A percentile compares a stretch with the other conserved stretches of the same genome.
phyloP scores from a whole-genome alignment of 1,140 invertebrate genomes.

The Orchestia grillus region DNA sequence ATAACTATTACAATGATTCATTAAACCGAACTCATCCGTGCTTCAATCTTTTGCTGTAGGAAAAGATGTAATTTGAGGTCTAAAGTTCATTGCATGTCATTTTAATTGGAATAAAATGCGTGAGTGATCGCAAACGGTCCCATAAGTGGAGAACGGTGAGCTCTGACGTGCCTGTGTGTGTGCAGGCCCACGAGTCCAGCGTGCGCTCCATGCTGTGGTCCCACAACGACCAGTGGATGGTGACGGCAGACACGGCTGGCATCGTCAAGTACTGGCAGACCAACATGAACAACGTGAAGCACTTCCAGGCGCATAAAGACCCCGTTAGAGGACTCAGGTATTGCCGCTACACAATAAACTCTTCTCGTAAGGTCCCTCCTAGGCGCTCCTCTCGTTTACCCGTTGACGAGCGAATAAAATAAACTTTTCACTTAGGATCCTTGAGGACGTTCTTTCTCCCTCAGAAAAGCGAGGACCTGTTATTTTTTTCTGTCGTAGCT shows the following conservation, averaged over 20 bases:
- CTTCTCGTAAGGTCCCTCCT: neutral
- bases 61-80: too few relatives aligned
- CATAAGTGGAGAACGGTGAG: neutral
- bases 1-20: too few relatives aligned
- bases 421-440: neutral
- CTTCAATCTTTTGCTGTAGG: too few relatives aligned
- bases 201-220: slow-evolving; percentile 99
- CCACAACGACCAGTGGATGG: slow-evolving; percentile 99
- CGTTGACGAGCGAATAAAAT: neutral
- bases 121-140: too few relatives aligned
- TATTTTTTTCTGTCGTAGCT: too few relatives aligned
- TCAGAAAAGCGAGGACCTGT: too few relatives aligned
- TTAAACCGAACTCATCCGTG: too few relatives aligned
- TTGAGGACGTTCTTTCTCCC: neutral
- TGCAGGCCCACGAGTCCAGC: slow-evolving; percentile 95
- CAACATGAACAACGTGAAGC: slow-evolving; percentile 99
- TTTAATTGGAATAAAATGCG: too few relatives aligned
- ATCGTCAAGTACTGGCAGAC: slow-evolving; percentile 99
- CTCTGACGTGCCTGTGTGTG: slow-evolving; percentile 68
- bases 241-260: slow-evolving; percentile 97
- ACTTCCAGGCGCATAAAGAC: slow-evolving; percentile 99
- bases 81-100: too few relatives aligned
- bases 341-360: neutral
- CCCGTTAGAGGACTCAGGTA: slow-evolving; percentile 98
- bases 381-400: neutral